Conservation (phyloP, 2,113 vertebrate genomes). For the Pygoscelis antarcticus region DNA sequence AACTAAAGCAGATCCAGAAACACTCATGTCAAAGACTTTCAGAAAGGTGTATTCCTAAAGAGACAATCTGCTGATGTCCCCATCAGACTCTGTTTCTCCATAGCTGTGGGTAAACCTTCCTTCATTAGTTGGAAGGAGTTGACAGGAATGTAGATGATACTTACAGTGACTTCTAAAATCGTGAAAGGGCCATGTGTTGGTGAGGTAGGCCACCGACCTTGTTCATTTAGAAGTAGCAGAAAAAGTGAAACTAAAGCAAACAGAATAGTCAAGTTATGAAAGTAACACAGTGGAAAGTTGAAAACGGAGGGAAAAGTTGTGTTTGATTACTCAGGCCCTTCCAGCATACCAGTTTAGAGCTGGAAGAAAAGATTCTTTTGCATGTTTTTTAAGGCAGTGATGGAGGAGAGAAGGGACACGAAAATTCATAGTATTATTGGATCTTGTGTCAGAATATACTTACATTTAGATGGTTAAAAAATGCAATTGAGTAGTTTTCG, state of each 20-base stretch:
- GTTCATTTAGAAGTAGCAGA: neutral
- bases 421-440: neutral
- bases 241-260: neutral
- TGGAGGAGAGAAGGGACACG: neutral
- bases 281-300: rapidly evolving
- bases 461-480: neutral
- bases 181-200: neutral
- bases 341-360: neutral
- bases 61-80: neutral
- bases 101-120: neutral
- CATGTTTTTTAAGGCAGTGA: neutral
- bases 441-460: neutral
- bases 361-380: neutral
- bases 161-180: neutral
- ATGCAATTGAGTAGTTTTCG: neutral
- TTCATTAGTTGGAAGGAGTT: neutral
- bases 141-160: neutral
- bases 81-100: neutral
- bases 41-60: neutral
- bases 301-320: neutral
- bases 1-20: neutral
- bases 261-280: neutral
- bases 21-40: neutral
- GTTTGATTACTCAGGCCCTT: neutral
- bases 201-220: neutral